Conservation (phyloP, 2,797 vertebrate genomes). For the Florisuga fusca region DNA sequence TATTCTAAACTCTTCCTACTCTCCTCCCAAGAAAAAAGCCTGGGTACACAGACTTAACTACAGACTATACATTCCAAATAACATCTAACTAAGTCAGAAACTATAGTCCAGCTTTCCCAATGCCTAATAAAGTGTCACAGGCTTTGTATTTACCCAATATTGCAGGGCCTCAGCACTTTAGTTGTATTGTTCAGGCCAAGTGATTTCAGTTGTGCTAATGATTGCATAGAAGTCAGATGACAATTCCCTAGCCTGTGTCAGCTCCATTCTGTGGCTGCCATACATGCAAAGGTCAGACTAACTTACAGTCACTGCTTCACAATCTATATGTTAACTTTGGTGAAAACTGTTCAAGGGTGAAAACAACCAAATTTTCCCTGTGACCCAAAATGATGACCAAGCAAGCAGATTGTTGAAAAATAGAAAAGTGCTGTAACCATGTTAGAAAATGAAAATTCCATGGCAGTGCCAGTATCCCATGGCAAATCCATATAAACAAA, state of each 20-base stretch:
- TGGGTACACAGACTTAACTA: neutral
- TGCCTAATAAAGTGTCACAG: neutral
- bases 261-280: neutral
- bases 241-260: neutral
- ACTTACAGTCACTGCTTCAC: neutral
- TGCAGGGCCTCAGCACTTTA: neutral
- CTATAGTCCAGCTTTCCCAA: neutral
- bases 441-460: neutral
- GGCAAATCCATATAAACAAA: neutral
- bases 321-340: rapidly evolving
- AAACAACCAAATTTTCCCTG: neutral
- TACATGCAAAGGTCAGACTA: neutral
- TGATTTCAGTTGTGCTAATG: neutral
- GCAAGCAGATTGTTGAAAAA: neutral
- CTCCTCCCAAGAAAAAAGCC: neutral
- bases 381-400: neutral
- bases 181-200: too few species aligned
- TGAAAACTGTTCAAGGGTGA: neutral
- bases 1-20: neutral
- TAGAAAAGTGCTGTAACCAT: rapidly evolving
- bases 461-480: neutral
- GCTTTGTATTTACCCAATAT: neutral
- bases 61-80: neutral
- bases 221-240: neutral
- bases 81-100: neutral